Conservation (phyloP, 2,888 invertebrate genomes). For the Polymixis flavicincta region DNA sequence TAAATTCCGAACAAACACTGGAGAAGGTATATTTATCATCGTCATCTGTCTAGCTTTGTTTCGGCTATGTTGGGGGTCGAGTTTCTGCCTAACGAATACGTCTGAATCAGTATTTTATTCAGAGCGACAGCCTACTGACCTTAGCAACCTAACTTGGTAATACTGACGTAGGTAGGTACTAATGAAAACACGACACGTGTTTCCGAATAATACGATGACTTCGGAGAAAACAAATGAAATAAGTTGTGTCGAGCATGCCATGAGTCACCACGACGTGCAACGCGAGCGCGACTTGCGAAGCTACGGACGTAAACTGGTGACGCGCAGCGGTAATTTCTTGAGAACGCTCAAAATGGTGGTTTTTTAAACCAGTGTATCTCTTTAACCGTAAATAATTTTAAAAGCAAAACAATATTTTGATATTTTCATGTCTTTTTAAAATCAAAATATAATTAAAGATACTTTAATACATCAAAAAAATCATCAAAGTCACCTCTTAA, state of each 20-base stretch:
- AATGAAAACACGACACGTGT: background rate
- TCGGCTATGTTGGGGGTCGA: background rate
- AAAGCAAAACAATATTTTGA: too few species aligned
- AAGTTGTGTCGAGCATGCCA: background rate
- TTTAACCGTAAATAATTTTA: too few species aligned
- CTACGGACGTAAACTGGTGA: background rate
- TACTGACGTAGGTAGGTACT: background rate
- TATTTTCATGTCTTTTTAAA: too few species aligned
- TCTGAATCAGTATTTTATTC: background rate
- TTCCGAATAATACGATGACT: background rate
- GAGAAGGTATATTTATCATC: background rate
- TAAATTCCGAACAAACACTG: slow-evolving; percentile 2
- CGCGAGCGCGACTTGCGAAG: too few species aligned
- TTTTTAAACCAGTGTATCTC: too few species aligned
- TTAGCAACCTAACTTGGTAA: background rate
- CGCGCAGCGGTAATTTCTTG: too few species aligned
- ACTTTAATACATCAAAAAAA: too few species aligned
- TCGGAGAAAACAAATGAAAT: background rate
- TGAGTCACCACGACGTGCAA: background rate
- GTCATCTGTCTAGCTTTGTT: slow-evolving; percentile 5
- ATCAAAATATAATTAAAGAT: too few species aligned
- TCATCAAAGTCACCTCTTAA: too few species aligned
- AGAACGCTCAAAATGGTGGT: too few species aligned
- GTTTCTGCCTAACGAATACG: background rate
- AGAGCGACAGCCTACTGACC: background rate